Evolutionary conservation across 2,113 vertebrate species (phyloP), one percentile per base, ranked within the genome.

Genomic region (Tonatia bakeri): DNA sequence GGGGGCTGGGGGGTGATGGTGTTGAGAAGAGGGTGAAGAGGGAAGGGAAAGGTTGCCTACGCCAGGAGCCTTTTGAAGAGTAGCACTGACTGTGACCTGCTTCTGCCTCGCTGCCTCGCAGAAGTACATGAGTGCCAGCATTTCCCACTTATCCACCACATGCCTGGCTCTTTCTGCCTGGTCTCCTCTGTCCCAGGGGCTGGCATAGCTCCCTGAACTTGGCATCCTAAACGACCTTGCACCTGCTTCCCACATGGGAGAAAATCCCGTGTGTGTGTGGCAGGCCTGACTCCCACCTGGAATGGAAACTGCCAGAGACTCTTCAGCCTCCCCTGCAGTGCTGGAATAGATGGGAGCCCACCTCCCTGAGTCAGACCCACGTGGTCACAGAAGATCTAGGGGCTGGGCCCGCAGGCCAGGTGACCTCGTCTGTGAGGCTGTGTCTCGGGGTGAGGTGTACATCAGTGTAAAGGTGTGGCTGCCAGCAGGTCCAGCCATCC

Each of bases 121-220:
- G 52, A 36, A 28, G 19, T 2, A 14, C 31, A 2, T 0, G 75
- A 36, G 11, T 0, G 1, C 43, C n/a, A 6, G 43, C 28, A 3
- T 69, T 52, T 36, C 84, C 5, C 26, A 43, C 9, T 33, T 4
- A 7, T 10, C 9, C 38, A 7, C 47, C 43, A 1, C 1, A n/a
- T 0, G 12, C 24, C 22, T 1, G 22, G n/a, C 22, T 61, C 26
- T 7, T 54, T 5, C 77, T n/a, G 10, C 11, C 3, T 31, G n/a
- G 16, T 47, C 40, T 43, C 50, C n/a, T 3, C n/a, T 5, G 14
- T 70, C 50, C 85, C 26, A 43, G 24, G 36, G 38, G 52, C 0
- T 36, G 56, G 26, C 8, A 3, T 28, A 22, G 5, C 56, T 80
- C n/a, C 1, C 0, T 7, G 15, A 33, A 5, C 40, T 43, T 19